Percentiles rank a stretch among this genome's conserved stretches.
phyloP scores from a whole-genome alignment of 1,140 invertebrate genomes.

The Pomacea maculata region DNA sequence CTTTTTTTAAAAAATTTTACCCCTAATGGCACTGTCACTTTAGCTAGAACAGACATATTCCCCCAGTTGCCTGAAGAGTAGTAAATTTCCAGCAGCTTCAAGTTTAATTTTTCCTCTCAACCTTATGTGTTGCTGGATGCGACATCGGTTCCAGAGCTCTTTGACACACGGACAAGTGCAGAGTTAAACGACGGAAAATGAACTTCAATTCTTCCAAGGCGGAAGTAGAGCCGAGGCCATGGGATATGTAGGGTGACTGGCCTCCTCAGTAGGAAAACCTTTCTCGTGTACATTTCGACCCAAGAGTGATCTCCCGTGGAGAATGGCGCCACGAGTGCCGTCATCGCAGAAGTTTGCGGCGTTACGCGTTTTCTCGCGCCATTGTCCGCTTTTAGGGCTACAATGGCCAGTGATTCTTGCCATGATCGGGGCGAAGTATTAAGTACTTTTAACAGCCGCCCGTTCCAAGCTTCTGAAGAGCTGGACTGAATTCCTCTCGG shows the following conservation, averaged over 20 bases:
- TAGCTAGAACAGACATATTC: background rate
- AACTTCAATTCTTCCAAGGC: constrained; percentile 18
- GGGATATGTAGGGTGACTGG: constrained; percentile 20
- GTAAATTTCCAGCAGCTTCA: background rate
- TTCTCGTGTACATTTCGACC: constrained; percentile 25
- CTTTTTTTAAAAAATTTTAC: background rate
- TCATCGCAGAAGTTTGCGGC: constrained; percentile 1
- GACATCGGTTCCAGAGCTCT: constrained; percentile 12
- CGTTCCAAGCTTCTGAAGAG: too few species aligned
- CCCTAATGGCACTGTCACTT: background rate
- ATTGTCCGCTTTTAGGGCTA: constrained; percentile 13
- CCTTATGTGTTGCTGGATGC: background rate
- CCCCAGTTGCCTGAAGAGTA: background rate
- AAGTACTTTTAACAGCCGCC: constrained; percentile 18
- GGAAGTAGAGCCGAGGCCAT: constrained; percentile 11
- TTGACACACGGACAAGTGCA: background rate
- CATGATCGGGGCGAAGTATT: constrained; percentile 1
- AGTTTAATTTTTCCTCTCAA: constrained; percentile 5
- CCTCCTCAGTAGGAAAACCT: constrained; percentile 14
- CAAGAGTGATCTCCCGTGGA: constrained; percentile 10
- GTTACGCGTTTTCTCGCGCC: background rate
- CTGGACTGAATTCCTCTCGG: too few species aligned
- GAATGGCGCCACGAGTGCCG: constrained; percentile 6
- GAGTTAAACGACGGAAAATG: constrained; percentile 12
- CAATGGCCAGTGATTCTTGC: constrained; percentile 15